Base-by-base conservation (phyloP, 2,888 invertebrate genomes). In the Cynaeus angustus region DNA sequence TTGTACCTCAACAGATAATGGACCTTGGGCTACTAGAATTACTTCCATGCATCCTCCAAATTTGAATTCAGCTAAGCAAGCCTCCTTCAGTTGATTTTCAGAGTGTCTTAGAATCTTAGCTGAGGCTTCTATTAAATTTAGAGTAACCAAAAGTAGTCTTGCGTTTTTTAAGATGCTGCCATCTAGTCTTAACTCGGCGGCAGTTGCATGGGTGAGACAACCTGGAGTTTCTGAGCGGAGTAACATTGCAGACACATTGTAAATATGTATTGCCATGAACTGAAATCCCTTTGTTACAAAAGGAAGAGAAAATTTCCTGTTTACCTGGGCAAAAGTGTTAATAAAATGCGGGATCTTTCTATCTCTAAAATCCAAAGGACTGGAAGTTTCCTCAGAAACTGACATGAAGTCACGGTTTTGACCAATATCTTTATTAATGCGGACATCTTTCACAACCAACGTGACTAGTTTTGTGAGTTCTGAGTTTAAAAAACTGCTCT, bases 401-500 rank as follows among this genome's bases (percentile, higher is more conserved):
- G 61, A 43, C 7, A 46, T 50, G 3, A 65, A 64, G 52, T 68
- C 69, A 30, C 66, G 48, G 38, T 74, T 77, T 33, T 75, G 66
- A 58, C 79, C 78, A 48, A 92, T 90, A 86, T 93, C 92, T 83
- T 94, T 94, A 77, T 94, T 94, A 65, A 96, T 89, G 72, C 94
- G 89, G 1, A 95, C 91, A 81, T 94, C 94, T 71, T 90, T 89
- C 74, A 95, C 91, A n/a, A 94, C 91, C 13, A 96, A 91, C 1
- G 94, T 94, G 2, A 96, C 86, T 9, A 95, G 84, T 83, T 96
- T 96, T 14, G 94, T 94, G 59, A 95, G 92, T 77, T 95, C 95
- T 0, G 95, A 94, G 83, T 94, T 96, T 76, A 96, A 91, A 81
- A 95, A 92, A 85, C 95, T 96, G 82, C 95, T 96, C 62, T 93